Evolutionary conservation across 2,797 vertebrate species (phyloP).

Genomic region (Hemitrygon akajei): DNA sequence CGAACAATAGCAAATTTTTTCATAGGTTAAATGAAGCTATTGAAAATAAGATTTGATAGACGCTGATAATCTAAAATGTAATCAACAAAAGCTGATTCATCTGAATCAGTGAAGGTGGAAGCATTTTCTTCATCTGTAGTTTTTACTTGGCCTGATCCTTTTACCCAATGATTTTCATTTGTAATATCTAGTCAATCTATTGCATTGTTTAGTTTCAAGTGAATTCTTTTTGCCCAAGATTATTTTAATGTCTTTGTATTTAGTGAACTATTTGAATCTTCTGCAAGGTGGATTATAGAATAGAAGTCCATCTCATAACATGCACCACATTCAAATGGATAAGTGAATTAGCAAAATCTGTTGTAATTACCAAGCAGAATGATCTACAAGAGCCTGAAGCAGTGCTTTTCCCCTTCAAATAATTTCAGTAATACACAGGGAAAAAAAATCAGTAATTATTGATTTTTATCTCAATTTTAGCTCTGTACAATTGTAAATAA

Average conservation of each 20-base stretch:
- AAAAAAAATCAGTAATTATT: not conserved
- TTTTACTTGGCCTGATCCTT: too few relatives aligned
- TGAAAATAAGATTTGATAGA: not conserved
- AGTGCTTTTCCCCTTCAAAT: too few relatives aligned
- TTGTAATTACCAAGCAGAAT: not conserved
- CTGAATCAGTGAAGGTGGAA: too few relatives aligned
- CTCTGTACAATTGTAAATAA: not conserved
- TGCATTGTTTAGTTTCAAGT: too few relatives aligned
- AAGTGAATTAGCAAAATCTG: not conserved
- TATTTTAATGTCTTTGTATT: too few relatives aligned
- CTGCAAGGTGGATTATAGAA: too few relatives aligned
- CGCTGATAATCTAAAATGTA: not conserved
- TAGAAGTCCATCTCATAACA: too few relatives aligned
- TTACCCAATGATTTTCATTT: too few relatives aligned
- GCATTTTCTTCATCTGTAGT: not conserved
- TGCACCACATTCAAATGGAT: not conserved
- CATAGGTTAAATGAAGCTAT: not conserved
- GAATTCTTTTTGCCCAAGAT: too few relatives aligned
- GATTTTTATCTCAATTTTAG: not conserved
- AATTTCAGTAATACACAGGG: too few relatives aligned
- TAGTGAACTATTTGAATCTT: not conserved
- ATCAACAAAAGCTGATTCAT: not conserved
- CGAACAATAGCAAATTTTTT: not conserved
- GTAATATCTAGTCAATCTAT: too few relatives aligned
- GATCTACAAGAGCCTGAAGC: not conserved